These are phyloP conservation scores for Sinocyclocheilus maitianheensis DNA, from an alignment of 2,113 vertebrate genomes.

Conservation along the genomic window DNA sequence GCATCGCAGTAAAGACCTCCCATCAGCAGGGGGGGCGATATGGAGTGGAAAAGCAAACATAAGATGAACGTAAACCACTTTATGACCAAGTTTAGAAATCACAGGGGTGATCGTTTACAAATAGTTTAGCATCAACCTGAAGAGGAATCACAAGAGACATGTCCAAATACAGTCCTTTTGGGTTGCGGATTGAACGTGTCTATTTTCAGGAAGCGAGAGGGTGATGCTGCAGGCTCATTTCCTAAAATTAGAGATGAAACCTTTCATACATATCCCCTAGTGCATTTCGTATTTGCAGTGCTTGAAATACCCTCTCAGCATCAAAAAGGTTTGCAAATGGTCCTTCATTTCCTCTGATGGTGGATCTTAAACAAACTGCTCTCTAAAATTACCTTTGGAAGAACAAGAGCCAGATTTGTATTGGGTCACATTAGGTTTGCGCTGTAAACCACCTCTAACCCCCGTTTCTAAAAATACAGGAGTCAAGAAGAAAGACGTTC, in stretches of 20 bases:
- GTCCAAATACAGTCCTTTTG: not conserved
- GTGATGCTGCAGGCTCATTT: constrained; percentile 7
- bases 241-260: not conserved
- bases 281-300: constrained; percentile 8
- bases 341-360: constrained; percentile 20
- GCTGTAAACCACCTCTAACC: not conserved
- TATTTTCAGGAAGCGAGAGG: constrained; percentile 13
- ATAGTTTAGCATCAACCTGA: not conserved
- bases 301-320: constrained; percentile 1
- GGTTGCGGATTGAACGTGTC: not conserved
- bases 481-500: not conserved
- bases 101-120: not conserved
- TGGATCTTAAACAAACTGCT: not conserved
- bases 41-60: not conserved
- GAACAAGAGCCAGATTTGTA: constrained; percentile 9
- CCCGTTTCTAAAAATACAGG: not conserved
- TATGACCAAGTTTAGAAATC: not conserved
- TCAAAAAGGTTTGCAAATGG: not conserved
- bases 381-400: not conserved
- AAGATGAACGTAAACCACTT: not conserved
- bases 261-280: constrained; percentile 4
- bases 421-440: not conserved
- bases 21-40: not conserved
- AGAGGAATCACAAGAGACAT: not conserved
- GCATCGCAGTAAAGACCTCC: constrained; percentile 41